Base-by-base conservation (phyloP, 2,113 vertebrate species). In the Tamias sibiricus region DNA sequence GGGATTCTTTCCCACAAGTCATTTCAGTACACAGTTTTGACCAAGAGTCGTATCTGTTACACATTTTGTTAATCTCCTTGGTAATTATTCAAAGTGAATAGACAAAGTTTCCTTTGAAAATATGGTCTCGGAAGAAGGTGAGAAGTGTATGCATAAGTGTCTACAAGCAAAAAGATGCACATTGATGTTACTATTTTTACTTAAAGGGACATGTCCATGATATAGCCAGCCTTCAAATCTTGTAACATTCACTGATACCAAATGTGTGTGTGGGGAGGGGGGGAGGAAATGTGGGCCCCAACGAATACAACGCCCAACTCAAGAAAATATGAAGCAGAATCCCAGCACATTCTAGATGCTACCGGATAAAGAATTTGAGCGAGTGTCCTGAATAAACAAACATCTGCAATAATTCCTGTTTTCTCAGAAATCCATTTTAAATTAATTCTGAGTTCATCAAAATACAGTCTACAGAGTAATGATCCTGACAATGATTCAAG, bases 141-240 rank as follows among this genome's bases (percentile, higher is more conserved):
- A 40, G 95, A 94, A 89, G 4, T 71, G 47, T 5, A 0, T 0
- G 68, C 20, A 11, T 86, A n/a, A 94, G 13, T 0, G 0, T 28
- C 62, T 74, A 17, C 84, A 92, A 97, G 79, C 62, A 97, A 88
- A 96, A 75, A 30, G 91, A 98, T 19, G 71, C 10, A 54, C 40
- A 13, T 32, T 19, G 72, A 52, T 68, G 26, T 14, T 19, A 6
- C 30, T n/a, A 77, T 68, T 87, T 64, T 68, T 66, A 26, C n/a
- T 90, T 77, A 54, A 26, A 40, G 49, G 26, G 47, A 76, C 49
- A 2, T 2, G 69, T 30, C 91, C 26, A 4, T 22, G 49, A 64
- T 10, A 24, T 8, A 74, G 19, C 11, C n/a, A 4, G 44, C 40
- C 54, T 89, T 59, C 24, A 52, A 71, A 37, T 19, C 52, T 93